phyloP scores from a whole-genome alignment of 2,113 vertebrate species.

The Ailuropoda melanoleuca region DNA sequence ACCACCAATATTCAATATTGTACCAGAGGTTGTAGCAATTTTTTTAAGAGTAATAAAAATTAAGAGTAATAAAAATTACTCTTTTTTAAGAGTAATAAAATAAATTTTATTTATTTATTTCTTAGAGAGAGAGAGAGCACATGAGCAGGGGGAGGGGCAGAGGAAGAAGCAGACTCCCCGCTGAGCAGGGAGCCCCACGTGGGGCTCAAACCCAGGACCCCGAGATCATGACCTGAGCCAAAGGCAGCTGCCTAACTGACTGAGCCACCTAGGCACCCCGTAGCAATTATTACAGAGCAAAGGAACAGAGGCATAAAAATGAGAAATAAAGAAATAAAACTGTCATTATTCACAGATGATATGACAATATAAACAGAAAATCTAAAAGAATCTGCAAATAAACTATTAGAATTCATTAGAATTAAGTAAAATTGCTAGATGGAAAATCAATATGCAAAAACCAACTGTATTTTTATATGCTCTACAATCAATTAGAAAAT shows the following conservation, averaged over 20 bases:
- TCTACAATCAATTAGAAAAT: not conserved
- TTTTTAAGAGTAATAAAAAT: too few species aligned
- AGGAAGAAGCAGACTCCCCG: too few species aligned
- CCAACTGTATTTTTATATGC: not conserved
- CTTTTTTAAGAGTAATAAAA: too few species aligned
- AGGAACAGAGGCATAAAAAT: not conserved
- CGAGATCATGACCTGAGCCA: too few species aligned
- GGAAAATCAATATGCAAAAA: not conserved
- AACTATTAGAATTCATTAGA: not conserved
- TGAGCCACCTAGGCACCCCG: too few species aligned
- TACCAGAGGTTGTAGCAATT: not conserved
- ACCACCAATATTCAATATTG: not conserved
- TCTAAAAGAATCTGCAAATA: not conserved
- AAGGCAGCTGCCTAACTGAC: too few species aligned
- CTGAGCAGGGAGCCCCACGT: too few species aligned
- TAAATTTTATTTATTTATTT: too few species aligned
- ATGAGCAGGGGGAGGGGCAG: too few species aligned
- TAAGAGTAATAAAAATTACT: too few species aligned
- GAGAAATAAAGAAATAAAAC: not conserved
- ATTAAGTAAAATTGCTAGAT: not conserved
- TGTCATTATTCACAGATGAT: not conserved
- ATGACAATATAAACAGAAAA: not conserved
- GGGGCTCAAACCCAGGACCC: too few species aligned
- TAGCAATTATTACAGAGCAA: not conserved
- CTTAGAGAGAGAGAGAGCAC: too few species aligned